Evolutionary conservation across 2,888 invertebrate genomes (phyloP).

Genomic region (Stramonita haemastoma): DNA sequence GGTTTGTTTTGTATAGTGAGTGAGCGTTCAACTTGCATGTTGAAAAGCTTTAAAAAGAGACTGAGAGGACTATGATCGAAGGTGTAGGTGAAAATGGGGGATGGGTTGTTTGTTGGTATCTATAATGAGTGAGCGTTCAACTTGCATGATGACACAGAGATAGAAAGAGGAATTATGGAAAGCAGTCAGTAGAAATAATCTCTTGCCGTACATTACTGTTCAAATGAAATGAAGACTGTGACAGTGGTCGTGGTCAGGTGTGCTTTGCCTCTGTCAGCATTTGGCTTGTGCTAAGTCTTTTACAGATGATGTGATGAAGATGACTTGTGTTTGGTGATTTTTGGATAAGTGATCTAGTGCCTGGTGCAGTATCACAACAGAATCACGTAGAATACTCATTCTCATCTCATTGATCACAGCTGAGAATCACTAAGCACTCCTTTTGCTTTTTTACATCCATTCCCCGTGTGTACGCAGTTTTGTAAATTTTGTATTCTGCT

Average conservation of each 20-base stretch:
- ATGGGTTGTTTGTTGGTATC: background rate
- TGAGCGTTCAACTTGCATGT: background rate
- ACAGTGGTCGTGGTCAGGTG: background rate
- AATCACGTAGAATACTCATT: background rate
- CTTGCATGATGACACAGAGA: no score
- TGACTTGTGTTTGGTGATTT: background rate
- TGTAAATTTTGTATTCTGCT: no score
- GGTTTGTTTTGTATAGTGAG: background rate
- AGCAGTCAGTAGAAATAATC: no score
- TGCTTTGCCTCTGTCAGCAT: background rate
- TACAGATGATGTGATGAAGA: background rate
- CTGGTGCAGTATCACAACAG: background rate
- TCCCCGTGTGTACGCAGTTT: no score
- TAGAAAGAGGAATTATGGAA: no score
- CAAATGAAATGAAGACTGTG: no score
- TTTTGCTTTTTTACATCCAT: no score
- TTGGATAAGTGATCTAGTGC: background rate
- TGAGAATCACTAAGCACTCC: background rate
- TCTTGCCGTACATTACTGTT: no score
- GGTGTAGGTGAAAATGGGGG: background rate
- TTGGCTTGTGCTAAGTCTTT: background rate
- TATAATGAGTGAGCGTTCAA: no score
- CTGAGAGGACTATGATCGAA: constrained; percentile 13
- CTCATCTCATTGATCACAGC: background rate
- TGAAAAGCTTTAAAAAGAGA: background rate